Evolutionary conservation across 2,113 vertebrate species (phyloP).

Genomic region (human (Homo sapiens)): GRCh38 chr19:30200501-30201000

Average conservation of each 20-base stretch:
- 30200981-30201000: too few species aligned
- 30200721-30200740: neutral
- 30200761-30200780: neutral
- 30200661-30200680: neutral
- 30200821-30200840: neutral
- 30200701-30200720: neutral
- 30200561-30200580: neutral
- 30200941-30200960: too few species aligned
- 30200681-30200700: neutral
- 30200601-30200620: neutral
- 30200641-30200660: fast-evolving
- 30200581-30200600: fast-evolving
- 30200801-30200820: neutral
- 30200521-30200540: neutral
- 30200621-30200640: neutral
- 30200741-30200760: neutral
- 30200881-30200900: too few species aligned
- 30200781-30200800: neutral
- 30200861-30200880: neutral
- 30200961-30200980: too few species aligned
- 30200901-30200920: too few species aligned
- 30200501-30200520: neutral
- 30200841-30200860: neutral
- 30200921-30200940: too few species aligned
- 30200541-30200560: neutral